Evolutionary conservation across 2,113 vertebrate genomes (phyloP).

Genomic region (Pomatorhinus ruficollis): DNA sequence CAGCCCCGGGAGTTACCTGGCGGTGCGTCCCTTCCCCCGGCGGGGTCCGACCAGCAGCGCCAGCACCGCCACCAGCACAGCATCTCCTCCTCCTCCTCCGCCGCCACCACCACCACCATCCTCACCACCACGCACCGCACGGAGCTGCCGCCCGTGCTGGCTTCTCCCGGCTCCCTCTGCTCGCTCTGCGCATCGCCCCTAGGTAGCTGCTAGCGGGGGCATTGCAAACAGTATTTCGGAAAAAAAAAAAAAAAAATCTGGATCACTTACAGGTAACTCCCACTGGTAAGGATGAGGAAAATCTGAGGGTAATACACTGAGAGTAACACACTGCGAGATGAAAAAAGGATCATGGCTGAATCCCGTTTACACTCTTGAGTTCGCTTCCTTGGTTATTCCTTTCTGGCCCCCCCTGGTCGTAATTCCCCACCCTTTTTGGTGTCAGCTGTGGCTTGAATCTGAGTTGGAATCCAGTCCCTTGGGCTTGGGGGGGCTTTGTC

Average conservation of each 20-base stretch:
- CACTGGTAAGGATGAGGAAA: conserved; percentile 96
- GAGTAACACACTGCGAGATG: conserved; percentile 92
- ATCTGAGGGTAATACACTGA: conserved; percentile 97
- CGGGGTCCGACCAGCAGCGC: conserved; percentile 17
- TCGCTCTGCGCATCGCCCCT: conserved; percentile 31
- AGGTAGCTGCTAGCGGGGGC: conserved; percentile 11
- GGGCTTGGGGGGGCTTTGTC: conserved; percentile 52
- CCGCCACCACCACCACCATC: neutral
- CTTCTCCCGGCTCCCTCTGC: conserved; percentile 42
- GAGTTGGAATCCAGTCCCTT: conserved; percentile 67
- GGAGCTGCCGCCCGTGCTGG: conserved; percentile 30
- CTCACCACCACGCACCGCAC: conserved; percentile 21
- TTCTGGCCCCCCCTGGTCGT: conserved; percentile 57
- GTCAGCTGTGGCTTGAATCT: conserved; percentile 64
- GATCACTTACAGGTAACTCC: conserved; percentile 92
- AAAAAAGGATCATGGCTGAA: conserved; percentile 91
- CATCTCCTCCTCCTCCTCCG: conserved; percentile 7
- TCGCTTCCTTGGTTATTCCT: conserved; percentile 70
- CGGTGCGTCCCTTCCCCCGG: conserved; percentile 21
- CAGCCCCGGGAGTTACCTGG: conserved; percentile 50
- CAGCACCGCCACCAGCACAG: neutral
- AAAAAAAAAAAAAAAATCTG: neutral
- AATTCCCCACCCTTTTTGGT: conserved; percentile 62
- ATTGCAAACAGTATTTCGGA: neutral
- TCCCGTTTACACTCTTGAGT: conserved; percentile 71